Conservation (phyloP, 1,140 invertebrate species). For the Euglossa dilemma region DNA sequence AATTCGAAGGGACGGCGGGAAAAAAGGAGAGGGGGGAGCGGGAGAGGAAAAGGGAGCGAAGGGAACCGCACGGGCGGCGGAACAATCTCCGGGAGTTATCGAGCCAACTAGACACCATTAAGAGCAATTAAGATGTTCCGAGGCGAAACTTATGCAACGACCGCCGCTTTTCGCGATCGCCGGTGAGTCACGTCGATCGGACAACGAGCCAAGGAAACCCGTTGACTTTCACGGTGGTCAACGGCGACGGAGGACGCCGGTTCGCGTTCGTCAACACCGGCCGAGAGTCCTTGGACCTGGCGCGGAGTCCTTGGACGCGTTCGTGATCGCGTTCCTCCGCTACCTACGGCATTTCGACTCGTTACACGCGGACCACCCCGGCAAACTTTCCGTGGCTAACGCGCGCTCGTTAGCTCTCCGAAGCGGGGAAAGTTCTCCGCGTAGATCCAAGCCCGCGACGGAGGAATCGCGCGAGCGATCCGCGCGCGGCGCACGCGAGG, state of each 20-base stretch:
- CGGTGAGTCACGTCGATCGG: slow-evolving; percentile 43
- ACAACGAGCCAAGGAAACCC: neutral
- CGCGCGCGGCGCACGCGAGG: neutral
- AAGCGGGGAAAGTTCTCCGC: slow-evolving; percentile 1
- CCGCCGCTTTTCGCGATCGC: slow-evolving; percentile 38
- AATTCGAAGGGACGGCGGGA: neutral
- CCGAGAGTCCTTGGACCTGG: no score
- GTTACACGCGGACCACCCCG: slow-evolving; percentile 6
- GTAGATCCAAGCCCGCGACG: neutral
- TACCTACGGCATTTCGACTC: slow-evolving; percentile 2
- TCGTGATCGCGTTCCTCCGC: neutral
- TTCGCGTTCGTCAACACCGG: no score
- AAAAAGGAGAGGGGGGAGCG: neutral
- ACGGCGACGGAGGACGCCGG: no score
- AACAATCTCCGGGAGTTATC: slow-evolving; percentile 52
- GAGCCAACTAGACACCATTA: slow-evolving; percentile 26
- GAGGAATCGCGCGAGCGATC: neutral
- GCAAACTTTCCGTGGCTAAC: slow-evolving; percentile 4
- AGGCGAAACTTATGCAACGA: slow-evolving; percentile 50
- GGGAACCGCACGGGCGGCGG: neutral
- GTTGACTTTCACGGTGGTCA: no score
- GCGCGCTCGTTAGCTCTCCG: slow-evolving; percentile 4
- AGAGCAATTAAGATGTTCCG: slow-evolving; percentile 59
- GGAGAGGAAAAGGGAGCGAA: neutral
- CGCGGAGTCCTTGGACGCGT: slow-evolving; percentile 9